Conservation (phyloP, 2,113 vertebrate species). For the Phyllopteryx taeniolatus region DNA sequence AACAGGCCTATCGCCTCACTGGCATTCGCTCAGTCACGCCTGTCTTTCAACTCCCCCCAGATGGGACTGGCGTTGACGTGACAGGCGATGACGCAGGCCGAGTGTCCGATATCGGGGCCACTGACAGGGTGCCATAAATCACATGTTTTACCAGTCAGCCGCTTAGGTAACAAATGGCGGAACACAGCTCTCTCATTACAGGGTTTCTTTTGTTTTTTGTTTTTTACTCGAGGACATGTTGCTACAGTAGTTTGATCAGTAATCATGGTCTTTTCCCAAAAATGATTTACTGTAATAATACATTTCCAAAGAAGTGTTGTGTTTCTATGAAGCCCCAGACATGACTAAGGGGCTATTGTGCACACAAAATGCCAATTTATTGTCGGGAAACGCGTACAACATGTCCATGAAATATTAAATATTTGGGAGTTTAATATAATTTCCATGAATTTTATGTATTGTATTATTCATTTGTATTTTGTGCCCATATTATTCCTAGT, state of each 20-base stretch:
- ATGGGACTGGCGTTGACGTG: slow-evolving; percentile 61
- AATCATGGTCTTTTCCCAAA: too few species aligned
- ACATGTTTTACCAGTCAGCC: slow-evolving; percentile 43
- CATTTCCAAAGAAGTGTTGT: too few species aligned
- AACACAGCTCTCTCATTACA: slow-evolving; percentile 33
- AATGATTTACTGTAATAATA: too few species aligned
- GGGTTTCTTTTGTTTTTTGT: slow-evolving; percentile 6
- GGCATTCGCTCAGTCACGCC: slow-evolving; percentile 25
- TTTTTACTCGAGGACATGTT: neutral
- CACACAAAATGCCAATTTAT: too few species aligned
- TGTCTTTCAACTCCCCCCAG: slow-evolving; percentile 60
- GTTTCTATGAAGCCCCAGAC: too few species aligned
- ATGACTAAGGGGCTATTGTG: too few species aligned
- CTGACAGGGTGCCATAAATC: slow-evolving; percentile 63
- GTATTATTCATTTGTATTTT: too few species aligned
- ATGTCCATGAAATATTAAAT: too few species aligned
- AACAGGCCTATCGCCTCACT: slow-evolving; percentile 32
- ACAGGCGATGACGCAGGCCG: slow-evolving; percentile 62
- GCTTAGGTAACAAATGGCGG: slow-evolving; percentile 37
- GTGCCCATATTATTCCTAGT: too few species aligned
- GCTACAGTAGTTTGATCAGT: neutral
- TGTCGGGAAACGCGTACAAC: too few species aligned
- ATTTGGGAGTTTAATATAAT: too few species aligned
- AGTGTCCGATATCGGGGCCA: slow-evolving; percentile 62
- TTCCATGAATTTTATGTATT: too few species aligned